These are phyloP conservation scores for Lutjanus argentimaculatus DNA, from an alignment of 2,797 vertebrate genomes.

Conservation along the genomic window DNA sequence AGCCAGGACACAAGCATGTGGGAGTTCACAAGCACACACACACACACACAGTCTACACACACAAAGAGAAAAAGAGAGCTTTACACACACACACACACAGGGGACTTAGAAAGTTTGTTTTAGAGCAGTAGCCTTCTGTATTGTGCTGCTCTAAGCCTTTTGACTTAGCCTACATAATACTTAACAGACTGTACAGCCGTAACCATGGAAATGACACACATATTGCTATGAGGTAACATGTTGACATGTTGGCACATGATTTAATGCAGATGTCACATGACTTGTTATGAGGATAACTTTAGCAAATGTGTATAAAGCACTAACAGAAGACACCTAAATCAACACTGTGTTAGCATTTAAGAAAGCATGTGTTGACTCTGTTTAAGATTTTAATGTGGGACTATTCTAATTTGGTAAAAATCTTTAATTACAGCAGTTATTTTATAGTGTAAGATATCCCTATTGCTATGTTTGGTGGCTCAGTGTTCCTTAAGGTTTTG, in stretches of 20 bases:
- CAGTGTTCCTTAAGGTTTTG: too few relatives aligned
- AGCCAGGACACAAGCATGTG: neutral
- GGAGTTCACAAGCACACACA: neutral
- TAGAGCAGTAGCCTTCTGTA: constrained; percentile 45
- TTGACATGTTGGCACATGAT: constrained; percentile 41
- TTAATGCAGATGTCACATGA: constrained; percentile 42
- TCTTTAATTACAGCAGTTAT: neutral
- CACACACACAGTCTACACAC: neutral
- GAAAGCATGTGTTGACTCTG: neutral
- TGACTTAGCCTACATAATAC: constrained; percentile 76
- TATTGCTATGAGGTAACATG: constrained; percentile 66
- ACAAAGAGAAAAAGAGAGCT: neutral
- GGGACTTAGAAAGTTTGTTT: constrained; percentile 67
- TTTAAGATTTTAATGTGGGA: neutral
- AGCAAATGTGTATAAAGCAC: neutral
- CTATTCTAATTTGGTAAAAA: constrained; percentile 11
- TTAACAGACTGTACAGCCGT: constrained; percentile 64
- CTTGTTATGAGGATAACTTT: constrained; percentile 25
- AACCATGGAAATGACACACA: constrained; percentile 81
- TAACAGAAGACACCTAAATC: neutral
- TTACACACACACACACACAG: neutral
- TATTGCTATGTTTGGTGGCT: neutral
- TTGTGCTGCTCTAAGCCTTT: constrained; percentile 72
- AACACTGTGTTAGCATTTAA: constrained; percentile 16
- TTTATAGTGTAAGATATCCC: neutral